Percentiles rank a stretch among this genome's conserved stretches.
Conservation (phyloP, 2,888 invertebrate genomes). For the Acanthococcus lagerstroemiae region DNA sequence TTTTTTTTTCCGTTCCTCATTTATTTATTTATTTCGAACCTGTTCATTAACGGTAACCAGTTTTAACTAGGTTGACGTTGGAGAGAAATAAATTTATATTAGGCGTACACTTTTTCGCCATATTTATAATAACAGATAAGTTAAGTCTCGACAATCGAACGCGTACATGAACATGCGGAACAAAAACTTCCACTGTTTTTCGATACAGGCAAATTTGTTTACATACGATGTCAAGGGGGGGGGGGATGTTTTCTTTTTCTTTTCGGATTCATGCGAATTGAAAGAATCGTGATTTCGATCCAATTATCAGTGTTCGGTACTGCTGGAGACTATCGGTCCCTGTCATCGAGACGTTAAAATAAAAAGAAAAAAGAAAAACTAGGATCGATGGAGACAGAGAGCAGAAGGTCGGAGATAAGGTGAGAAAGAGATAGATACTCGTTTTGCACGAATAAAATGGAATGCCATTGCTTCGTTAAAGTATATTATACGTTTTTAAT, state of each 20-base stretch:
- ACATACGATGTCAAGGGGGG: too few relatives aligned
- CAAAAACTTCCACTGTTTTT: neutral
- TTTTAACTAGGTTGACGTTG: too few relatives aligned
- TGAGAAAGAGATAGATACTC: neutral
- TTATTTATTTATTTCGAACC: too few relatives aligned
- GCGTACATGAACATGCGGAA: neutral
- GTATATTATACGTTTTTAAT: neutral
- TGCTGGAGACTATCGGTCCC: slow-evolving; percentile 6
- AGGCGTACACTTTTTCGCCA: too few relatives aligned
- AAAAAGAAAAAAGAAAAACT: neutral
- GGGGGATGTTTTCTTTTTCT: too few relatives aligned
- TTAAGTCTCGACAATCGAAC: too few relatives aligned
- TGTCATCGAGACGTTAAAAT: slow-evolving; percentile 16
- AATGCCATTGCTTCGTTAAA: slow-evolving; percentile 13
- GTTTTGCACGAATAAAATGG: slow-evolving; percentile 24
- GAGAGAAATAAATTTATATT: too few relatives aligned
- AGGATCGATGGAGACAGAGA: neutral
- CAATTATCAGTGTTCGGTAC: slow-evolving; percentile 15
- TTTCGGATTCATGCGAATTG: slow-evolving; percentile 22
- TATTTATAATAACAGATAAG: too few relatives aligned
- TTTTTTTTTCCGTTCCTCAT: too few relatives aligned
- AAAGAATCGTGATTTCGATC: slow-evolving; percentile 29
- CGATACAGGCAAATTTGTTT: too few relatives aligned
- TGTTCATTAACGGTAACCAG: too few relatives aligned
- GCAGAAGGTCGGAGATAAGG: neutral